Evolutionary conservation across 2,797 vertebrate genomes (phyloP).

Genomic region (Myiotriccus ornatus): DNA sequence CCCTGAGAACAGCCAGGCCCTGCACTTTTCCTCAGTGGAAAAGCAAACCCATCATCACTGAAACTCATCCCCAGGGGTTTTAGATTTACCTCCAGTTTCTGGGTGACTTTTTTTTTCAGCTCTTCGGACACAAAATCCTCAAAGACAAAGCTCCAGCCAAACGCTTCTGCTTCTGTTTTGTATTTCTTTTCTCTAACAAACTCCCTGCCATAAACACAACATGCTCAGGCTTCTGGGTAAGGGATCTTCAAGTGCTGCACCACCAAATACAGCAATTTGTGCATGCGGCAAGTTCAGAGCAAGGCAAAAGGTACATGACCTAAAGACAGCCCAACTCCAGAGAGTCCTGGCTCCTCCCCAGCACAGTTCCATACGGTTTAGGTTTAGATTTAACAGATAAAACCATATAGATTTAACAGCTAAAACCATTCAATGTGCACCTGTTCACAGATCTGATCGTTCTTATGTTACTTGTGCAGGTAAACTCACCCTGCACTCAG

Average conservation of each 20-base stretch:
- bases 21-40: neutral
- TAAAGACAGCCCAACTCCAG: neutral
- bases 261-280: neutral
- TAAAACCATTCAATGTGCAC: neutral
- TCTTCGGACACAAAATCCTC: slow-evolving; percentile 90
- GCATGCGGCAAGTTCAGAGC: neutral
- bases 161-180: slow-evolving; percentile 90
- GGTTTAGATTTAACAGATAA: neutral
- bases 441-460: neutral
- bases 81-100: slow-evolving; percentile 88
- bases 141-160: slow-evolving; percentile 98
- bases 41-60: neutral
- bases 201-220: slow-evolving; percentile 77
- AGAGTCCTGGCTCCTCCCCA: neutral
- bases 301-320: neutral
- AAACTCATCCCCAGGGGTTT: neutral
- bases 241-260: neutral
- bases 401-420: neutral
- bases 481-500: neutral
- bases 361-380: neutral
- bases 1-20: neutral
- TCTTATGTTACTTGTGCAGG: neutral
- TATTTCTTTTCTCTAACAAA: slow-evolving; percentile 89
- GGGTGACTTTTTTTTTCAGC: slow-evolving; percentile 86
- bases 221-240: neutral